Base-by-base conservation (phyloP, 1,140 invertebrate genomes). In the Brachionus plicatilis region DNA sequence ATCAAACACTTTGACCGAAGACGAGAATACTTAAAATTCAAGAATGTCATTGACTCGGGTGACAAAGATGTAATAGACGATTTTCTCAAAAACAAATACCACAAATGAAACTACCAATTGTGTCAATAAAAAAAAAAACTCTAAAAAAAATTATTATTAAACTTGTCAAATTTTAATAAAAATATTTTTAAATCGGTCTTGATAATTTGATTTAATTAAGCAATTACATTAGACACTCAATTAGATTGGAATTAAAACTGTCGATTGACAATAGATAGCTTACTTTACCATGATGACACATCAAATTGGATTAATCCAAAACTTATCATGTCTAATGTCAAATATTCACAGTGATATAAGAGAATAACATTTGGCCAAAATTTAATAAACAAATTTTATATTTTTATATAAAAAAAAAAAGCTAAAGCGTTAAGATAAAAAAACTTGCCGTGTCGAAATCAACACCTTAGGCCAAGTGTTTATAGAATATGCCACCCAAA, bases 1-100 rank as follows among this genome's bases (percentile, higher is more conserved):
- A 94, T 96, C 11, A 95, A 94, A 90, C 95, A 97, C 90, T 97
- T 97, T 90, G 94, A 96, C 90, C 92, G 94, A 87, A 95, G 95
- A 89, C 89, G 94, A 88, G 93, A 93, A 86, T 96, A 95, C 90
- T 91, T 95, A 86, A 92, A 94, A 87, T 97, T 95, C 89, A 95
- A 95, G 90, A 93, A 94, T 82, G 53, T 68, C 1, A 43, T 82
- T 24, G 79, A 82, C n/a, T 82, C 79, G 5, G 79, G 79, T 24
- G 20, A 82, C 9, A 37, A 60, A 24, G 79, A 82, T 20, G 20
- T 82, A 43, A 82, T 82, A 14, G 79, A 82, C 24, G 79, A 82
- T 17, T 60, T 82, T 43, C 65, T 82, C n/a, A 82, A 82, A 14
- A 68, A 68, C 53, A 82, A 65, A 68, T 76, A 76, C 17, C 72